Conservation (phyloP, 2,113 vertebrate species). For the Chroicocephalus ridibundus region DNA sequence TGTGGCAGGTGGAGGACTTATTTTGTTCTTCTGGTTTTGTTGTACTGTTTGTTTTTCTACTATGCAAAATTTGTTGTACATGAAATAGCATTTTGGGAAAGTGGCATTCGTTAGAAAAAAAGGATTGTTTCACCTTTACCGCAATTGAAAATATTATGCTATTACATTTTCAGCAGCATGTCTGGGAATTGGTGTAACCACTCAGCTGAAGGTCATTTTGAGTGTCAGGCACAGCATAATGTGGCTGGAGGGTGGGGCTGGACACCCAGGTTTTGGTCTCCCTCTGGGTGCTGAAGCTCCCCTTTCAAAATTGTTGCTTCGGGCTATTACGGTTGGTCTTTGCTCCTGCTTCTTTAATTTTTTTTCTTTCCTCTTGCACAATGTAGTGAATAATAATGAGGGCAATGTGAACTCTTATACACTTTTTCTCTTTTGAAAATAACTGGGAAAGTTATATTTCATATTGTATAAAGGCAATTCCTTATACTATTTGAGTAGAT, state of each 20-base stretch:
- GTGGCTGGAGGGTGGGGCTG: background rate
- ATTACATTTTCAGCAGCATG: background rate
- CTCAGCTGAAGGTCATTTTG: background rate
- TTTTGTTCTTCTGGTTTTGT: background rate
- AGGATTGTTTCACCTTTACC: background rate
- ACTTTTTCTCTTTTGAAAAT: background rate
- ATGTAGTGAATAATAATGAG: slow-evolving; percentile 26
- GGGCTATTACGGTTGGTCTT: background rate
- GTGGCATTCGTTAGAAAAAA: background rate
- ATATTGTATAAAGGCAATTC: background rate
- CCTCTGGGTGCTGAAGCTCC: background rate
- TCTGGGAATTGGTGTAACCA: background rate
- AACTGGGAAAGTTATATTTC: background rate
- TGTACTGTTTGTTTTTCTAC: background rate
- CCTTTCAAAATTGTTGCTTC: slow-evolving; percentile 19
- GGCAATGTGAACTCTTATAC: background rate
- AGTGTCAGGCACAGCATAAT: background rate
- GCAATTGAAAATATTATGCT: background rate
- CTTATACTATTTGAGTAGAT: background rate
- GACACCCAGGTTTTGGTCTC: background rate
- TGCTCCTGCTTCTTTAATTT: background rate
- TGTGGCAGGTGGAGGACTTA: background rate
- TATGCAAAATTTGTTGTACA: background rate
- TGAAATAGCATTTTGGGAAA: background rate
- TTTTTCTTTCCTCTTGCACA: background rate